Evolutionary conservation across 37 sponge, comb jelly and placozoan species (phyloP), one percentile per base, ranked within the genome.

Genomic region (Chondrosia reniformis): DNA sequence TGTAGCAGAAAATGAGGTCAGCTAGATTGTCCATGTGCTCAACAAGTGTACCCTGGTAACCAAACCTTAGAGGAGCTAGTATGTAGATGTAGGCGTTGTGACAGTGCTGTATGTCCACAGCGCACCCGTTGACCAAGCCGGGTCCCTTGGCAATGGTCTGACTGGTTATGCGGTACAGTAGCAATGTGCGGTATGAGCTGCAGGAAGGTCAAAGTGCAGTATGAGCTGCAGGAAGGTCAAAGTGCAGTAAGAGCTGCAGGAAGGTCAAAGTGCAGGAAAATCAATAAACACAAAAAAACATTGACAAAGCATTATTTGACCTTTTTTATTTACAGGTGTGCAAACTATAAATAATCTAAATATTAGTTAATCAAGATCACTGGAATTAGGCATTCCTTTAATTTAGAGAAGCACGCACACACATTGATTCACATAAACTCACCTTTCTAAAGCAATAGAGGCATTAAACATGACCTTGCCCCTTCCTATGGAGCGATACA

Each of bases 81-180:
- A 91, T 45, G 54, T 91, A 91, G 39, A 91, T 86, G 54, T 34
- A 76, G 0, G 91, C 83, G 25, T 76, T 37, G 30, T 58, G 75
- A 39, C 91, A 91, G 81, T 82, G 79, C 38, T 79, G 62, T 40
- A 91, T 91, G 45, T 86, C 42, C n/a, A 91, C 84, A 32, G 19
- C 15, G 66, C 61, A 63, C 32, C 80, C 76, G 15, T 57, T 49
- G 12, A 81, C 71, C 21, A 54, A 46, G 27, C 63, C 71, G 0
- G 80, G 81, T 22, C 74, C 61, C 78, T 85, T 28, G 4, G 22
- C n/a, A 32, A 45, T 3, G 8, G 32, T 37, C 33, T 77, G 52
- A n/a, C 39, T 58, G 27, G 27, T 69, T 24, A 69, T n/a, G 41
- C 42, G 72, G 43, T 43, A 69, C 37, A 69, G 21, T 9, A 69